These are phyloP conservation scores for Triplophysa tibetana DNA, from an alignment of 2,113 vertebrate species.

Conservation along the genomic window DNA sequence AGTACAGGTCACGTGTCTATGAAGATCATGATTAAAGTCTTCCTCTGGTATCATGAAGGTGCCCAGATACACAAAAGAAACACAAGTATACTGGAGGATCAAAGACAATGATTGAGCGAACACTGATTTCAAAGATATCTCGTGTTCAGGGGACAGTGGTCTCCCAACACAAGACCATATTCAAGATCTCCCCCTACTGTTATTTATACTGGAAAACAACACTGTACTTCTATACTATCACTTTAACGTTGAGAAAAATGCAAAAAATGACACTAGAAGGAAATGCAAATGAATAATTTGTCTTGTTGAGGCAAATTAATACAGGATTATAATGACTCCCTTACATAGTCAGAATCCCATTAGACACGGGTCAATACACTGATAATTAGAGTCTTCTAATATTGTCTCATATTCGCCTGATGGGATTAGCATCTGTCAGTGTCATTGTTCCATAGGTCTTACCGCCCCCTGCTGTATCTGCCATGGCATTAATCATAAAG, in stretches of 20 bases:
- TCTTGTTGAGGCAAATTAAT: constrained; percentile 38
- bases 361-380: constrained; percentile 62
- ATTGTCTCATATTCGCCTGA: constrained; percentile 39
- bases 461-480: constrained; percentile 58
- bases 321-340: constrained; percentile 59
- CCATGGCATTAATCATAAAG: constrained; percentile 7
- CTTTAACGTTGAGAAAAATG: not conserved
- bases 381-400: constrained; percentile 61
- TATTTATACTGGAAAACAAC: not conserved
- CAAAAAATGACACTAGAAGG: not conserved
- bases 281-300: constrained; percentile 32
- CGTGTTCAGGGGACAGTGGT: not conserved
- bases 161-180: constrained; percentile 39
- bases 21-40: not conserved
- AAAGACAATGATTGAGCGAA: too few relatives aligned
- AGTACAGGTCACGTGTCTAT: not conserved
- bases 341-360: constrained; percentile 65
- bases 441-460: constrained; percentile 45
- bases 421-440: constrained; percentile 53
- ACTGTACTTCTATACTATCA: not conserved
- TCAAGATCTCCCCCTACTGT: too few relatives aligned
- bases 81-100: too few relatives aligned
- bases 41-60: not conserved
- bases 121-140: too few relatives aligned
- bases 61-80: not conserved